A percentile compares a stretch with the other conserved stretches of the same genome.
phyloP scores from a whole-genome alignment of 2,888 invertebrate species.

The Lithophane socia region DNA sequence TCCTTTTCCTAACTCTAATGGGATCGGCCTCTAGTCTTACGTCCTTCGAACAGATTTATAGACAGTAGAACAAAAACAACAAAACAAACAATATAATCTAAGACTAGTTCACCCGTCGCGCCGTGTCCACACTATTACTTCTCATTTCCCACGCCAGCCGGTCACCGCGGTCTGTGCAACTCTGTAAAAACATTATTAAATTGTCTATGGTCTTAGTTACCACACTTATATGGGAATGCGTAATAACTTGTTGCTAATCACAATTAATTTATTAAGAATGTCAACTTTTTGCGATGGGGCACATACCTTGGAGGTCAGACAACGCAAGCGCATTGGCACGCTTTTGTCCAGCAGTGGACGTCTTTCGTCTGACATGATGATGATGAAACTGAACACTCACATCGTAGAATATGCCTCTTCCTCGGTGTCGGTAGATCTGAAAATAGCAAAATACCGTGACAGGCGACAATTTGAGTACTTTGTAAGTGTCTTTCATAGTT shows the following conservation, averaged over 20 bases:
- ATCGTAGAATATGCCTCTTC: neutral
- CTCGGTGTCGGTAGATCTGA: neutral
- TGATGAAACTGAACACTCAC: neutral
- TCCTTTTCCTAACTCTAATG: neutral
- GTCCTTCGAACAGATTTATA: neutral
- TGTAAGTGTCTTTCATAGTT: neutral
- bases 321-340: neutral
- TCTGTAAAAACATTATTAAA: conserved; percentile 58
- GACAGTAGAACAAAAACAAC: accelerated
- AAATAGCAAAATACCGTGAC: neutral
- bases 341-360: neutral
- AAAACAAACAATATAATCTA: neutral
- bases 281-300: conserved; percentile 1
- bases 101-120: conserved; percentile 11
- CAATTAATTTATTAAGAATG: conserved; percentile 43
- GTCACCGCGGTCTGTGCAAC: conserved; percentile 56
- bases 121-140: conserved; percentile 61
- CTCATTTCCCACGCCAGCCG: conserved; percentile 67
- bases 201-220: conserved; percentile 50
- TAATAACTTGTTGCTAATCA: conserved; percentile 51
- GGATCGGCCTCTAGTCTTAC: neutral
- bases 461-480: neutral
- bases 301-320: neutral
- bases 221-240: conserved; percentile 58
- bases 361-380: too few species aligned